Percentiles rank a stretch among this genome's conserved stretches.
Conservation (phyloP, 2,797 vertebrate genomes). For the Sphaeramia orbicularis region DNA sequence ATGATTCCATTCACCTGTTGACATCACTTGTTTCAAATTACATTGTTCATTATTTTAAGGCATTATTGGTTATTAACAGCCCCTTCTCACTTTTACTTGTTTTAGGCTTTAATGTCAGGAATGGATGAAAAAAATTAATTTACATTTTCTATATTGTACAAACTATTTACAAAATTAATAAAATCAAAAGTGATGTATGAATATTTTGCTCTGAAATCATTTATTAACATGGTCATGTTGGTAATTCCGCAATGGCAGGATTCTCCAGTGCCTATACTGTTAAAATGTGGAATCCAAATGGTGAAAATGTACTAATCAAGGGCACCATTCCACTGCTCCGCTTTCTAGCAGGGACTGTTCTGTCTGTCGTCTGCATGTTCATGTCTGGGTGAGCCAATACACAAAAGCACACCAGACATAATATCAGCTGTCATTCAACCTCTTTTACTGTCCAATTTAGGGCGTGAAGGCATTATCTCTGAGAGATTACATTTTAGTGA, state of each 20-base stretch:
- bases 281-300: neutral
- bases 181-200: too few species aligned
- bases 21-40: too few species aligned
- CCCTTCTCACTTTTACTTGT: too few species aligned
- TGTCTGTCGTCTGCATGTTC: neutral
- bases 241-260: neutral
- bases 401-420: neutral
- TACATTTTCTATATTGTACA: too few species aligned
- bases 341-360: neutral
- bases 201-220: too few species aligned
- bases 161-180: too few species aligned
- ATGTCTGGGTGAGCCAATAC: neutral
- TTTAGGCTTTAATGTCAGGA: too few species aligned
- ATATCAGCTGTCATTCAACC: neutral
- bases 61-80: too few species aligned
- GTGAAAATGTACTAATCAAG: neutral
- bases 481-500: neutral
- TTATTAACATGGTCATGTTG: neutral
- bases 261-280: neutral
- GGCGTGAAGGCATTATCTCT: neutral
- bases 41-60: too few species aligned
- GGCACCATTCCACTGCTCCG: neutral
- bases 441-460: neutral
- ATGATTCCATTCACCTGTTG: too few species aligned
- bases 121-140: too few species aligned